Evolutionary conservation across 2,797 vertebrate genomes (phyloP).

Genomic region (Sebastes melanostomus): DNA sequence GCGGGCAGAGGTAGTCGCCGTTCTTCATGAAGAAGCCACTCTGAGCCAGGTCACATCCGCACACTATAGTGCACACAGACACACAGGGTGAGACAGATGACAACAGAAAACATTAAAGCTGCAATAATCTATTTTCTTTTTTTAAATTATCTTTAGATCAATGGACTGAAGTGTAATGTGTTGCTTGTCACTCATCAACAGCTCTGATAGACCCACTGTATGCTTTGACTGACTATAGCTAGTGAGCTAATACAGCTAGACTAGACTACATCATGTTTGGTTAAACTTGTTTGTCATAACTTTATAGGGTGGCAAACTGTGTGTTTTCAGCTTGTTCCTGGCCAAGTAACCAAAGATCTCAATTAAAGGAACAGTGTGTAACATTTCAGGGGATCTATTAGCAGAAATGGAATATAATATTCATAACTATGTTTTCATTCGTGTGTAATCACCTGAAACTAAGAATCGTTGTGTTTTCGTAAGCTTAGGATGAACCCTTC

Average conservation of each 20-base stretch:
- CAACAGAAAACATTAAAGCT: not conserved
- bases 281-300: not conserved
- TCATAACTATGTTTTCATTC: too few species aligned
- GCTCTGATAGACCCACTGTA: not conserved
- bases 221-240: not conserved
- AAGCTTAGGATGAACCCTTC: fast-evolving
- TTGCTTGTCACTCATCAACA: not conserved
- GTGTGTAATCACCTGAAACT: too few species aligned
- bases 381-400: too few species aligned
- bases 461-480: too few species aligned
- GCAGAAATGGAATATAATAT: too few species aligned
- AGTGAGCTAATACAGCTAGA: not conserved
- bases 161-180: not conserved
- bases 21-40: conserved; percentile 96
- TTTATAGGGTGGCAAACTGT: not conserved
- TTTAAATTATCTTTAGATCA: not conserved
- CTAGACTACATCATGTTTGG: not conserved
- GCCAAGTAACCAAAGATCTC: not conserved
- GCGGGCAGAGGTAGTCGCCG: conserved; percentile 92
- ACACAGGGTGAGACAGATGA: not conserved
- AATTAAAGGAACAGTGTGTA: not conserved
- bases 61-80: conserved; percentile 79
- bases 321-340: not conserved
- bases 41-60: conserved; percentile 95
- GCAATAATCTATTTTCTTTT: not conserved